Percentiles rank a stretch among this genome's conserved stretches.
Conservation (phyloP, 2,888 invertebrate species). For the Perithous albicinctus region DNA sequence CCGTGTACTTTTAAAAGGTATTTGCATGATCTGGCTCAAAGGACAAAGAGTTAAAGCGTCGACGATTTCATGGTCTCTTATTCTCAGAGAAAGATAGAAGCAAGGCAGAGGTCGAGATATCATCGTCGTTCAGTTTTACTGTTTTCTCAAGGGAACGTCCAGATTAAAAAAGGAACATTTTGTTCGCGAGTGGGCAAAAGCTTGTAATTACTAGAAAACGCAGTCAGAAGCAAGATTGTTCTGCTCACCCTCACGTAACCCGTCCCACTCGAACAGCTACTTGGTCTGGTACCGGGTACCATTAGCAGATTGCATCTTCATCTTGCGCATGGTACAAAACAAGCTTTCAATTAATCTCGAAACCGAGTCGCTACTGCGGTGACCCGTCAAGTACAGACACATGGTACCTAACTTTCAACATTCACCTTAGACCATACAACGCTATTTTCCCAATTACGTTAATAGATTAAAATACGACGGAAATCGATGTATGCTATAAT, state of each 20-base stretch:
- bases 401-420: neutral
- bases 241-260: too few species aligned
- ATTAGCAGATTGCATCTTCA: conserved; percentile 82
- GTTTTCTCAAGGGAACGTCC: conserved; percentile 40
- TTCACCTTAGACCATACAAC: conserved; percentile 6
- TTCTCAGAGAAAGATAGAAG: neutral
- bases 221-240: conserved; percentile 55
- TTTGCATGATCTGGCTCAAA: conserved; percentile 32
- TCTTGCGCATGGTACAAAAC: conserved; percentile 65
- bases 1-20: conserved; percentile 12
- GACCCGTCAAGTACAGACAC: conserved; percentile 63
- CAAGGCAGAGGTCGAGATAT: conserved; percentile 17
- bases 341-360: conserved; percentile 72
- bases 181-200: conserved; percentile 43
- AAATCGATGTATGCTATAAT: conserved; percentile 28
- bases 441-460: conserved; percentile 73
- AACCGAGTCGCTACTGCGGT: conserved; percentile 69
- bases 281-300: conserved; percentile 76
- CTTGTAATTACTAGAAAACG: conserved; percentile 62
- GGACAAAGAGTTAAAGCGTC: conserved; percentile 29
- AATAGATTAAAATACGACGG: conserved; percentile 68
- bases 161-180: conserved; percentile 48
- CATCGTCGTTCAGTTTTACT: conserved; percentile 13
- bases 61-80: conserved; percentile 28
- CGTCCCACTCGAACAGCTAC: conserved; percentile 63